Base-by-base conservation (phyloP, 1,140 invertebrate genomes). In the Phthorimaea operculella region DNA sequence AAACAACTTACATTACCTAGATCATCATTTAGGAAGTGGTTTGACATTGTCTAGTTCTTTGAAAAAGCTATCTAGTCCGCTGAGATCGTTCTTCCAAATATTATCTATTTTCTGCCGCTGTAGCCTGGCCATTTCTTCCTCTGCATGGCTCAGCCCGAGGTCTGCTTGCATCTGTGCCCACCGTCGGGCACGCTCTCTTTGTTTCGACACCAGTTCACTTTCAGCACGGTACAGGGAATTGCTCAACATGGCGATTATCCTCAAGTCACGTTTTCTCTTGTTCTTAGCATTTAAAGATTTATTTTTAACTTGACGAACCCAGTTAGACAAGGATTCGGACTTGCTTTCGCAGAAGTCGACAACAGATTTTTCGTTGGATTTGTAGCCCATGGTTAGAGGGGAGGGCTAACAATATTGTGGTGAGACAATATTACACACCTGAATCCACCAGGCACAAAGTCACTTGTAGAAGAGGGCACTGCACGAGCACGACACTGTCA, bases 311-410 rank as follows among this genome's bases (percentile, higher is more conserved):
- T 83, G 76, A 61, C 77, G 77, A 58, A 85, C 79, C 82, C 82
- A 85, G 52, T 81, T 83, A 65, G 74, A 76, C 44, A 85, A 60
- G 66, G 82, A 78, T 78, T 83, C 79, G 11, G 74, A 72, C 79
- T 85, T 85, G 76, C 78, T 80, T 78, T 85, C 82, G 75, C 82
- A 83, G 69, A 85, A 85, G 59, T 85, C 82, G 62, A 77, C 82
- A 59, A 82, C 68, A 66, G 73, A 73, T 64, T 76, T 80, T 72
- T 85, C 79, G 66, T 76, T 75, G 54, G 62, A 63, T 69, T 66
- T 78, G 72, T 82, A 82, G 62, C 79, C 79, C 82, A 85, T 85
- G 66, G 62, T 72, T 56, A 58, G 62, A 63, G 47, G 65, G 48
- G 58, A 63, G 58, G 65, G 64, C 64, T 65, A 60, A 72, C 68